A percentile compares a stretch with the other conserved stretches of the same genome.
These are phyloP conservation scores for Lucilia sericata DNA, from an alignment of 1,140 invertebrate species.

Conservation along the genomic window DNA sequence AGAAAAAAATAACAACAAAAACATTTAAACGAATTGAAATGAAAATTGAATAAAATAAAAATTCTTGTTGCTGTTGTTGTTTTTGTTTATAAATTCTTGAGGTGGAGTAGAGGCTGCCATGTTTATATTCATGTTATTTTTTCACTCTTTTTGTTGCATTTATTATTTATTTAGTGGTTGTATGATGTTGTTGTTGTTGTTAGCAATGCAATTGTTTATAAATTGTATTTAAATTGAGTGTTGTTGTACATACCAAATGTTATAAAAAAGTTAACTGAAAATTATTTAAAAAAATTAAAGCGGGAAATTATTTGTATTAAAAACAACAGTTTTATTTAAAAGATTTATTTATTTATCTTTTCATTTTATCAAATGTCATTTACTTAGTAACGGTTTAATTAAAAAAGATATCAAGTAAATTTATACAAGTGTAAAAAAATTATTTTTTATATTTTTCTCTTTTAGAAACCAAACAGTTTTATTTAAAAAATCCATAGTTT, in stretches of 20 bases:
- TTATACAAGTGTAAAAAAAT: no score
- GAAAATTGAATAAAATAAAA: background rate
- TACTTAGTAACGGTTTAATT: no score
- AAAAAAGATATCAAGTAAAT: background rate
- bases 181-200: background rate
- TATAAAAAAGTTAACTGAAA: background rate
- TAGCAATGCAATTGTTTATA: constrained; percentile 6
- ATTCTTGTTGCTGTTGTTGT: no score
- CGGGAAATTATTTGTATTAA: background rate
- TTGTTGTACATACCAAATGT: background rate
- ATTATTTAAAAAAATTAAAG: background rate
- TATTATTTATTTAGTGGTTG: background rate
- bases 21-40: background rate
- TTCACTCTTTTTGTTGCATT: background rate
- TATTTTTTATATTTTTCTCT: background rate
- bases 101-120: background rate
- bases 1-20: background rate
- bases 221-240: background rate
- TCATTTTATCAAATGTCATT: no score
- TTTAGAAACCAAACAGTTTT: no score
- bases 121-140: background rate
- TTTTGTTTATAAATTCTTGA: background rate
- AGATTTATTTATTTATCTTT: no score
- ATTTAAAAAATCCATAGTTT: background rate
- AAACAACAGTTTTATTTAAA: no score